These are phyloP conservation scores for Polydrusus cervinus DNA, from an alignment of 2,888 invertebrate species.

Conservation along the genomic window DNA sequence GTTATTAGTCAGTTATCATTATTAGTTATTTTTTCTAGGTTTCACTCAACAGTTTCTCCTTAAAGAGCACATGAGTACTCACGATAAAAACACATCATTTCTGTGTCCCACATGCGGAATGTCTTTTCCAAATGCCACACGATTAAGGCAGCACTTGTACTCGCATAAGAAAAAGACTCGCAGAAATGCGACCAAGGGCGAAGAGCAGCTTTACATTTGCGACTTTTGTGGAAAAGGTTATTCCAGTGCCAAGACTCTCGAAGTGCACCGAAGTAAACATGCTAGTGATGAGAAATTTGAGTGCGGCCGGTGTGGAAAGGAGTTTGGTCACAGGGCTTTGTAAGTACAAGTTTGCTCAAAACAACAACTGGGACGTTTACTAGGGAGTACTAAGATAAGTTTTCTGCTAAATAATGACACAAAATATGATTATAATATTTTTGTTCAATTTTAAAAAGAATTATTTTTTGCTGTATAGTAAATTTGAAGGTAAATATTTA, in stretches of 20 bases:
- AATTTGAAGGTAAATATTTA: too few species aligned
- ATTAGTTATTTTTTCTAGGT: slow-evolving; percentile 15
- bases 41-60: slow-evolving; percentile 17
- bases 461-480: too few species aligned
- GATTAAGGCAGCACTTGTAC: slow-evolving; percentile 1
- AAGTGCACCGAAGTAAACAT: slow-evolving; percentile 1
- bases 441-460: too few species aligned
- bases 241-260: not conserved
- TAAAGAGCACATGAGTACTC: slow-evolving; percentile 8
- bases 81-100: slow-evolving; percentile 2
- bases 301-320: slow-evolving; percentile 11
- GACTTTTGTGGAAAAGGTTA: slow-evolving; percentile 12
- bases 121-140: not conserved
- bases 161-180: not conserved
- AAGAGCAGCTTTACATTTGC: not conserved
- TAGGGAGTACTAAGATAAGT: too few species aligned
- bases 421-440: too few species aligned
- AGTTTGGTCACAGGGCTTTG: slow-evolving; percentile 10
- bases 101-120: slow-evolving; percentile 16
- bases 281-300: not conserved
- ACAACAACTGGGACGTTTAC: too few species aligned
- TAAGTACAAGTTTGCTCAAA: slow-evolving; percentile 12
- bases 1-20: too few species aligned
- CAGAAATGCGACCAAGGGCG: not conserved
- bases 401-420: too few species aligned